phyloP scores from a whole-genome alignment of 2,797 vertebrate species.

The Pristis pectinata region DNA sequence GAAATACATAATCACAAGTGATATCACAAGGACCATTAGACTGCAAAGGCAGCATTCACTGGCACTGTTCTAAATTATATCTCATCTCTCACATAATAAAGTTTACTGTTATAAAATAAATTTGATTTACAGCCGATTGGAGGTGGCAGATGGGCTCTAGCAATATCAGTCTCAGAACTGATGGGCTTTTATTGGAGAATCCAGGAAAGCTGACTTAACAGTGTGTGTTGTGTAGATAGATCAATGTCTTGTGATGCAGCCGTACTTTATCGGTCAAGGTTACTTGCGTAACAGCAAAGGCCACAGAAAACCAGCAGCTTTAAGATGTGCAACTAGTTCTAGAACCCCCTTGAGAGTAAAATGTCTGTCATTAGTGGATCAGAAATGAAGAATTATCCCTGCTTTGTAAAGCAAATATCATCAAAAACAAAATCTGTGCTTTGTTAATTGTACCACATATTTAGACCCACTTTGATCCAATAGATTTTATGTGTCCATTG shows the following conservation, averaged over 20 bases:
- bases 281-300: not conserved
- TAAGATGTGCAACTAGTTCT: not conserved
- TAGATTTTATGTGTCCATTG: not conserved
- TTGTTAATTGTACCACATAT: not conserved
- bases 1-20: constrained; percentile 23
- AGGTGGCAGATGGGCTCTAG: not conserved
- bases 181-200: constrained; percentile 27
- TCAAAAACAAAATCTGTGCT: not conserved
- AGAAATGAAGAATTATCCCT: not conserved
- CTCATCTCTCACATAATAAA: constrained; percentile 16
- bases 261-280: not conserved
- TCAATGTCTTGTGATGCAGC: constrained; percentile 11
- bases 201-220: not conserved
- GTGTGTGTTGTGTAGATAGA: constrained; percentile 12
- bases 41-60: constrained; percentile 26
- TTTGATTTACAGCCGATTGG: constrained; percentile 5
- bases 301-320: not conserved
- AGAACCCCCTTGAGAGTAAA: not conserved
- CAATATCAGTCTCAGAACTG: not conserved
- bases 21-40: constrained; percentile 19
- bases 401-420: not conserved
- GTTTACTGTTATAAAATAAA: constrained; percentile 18
- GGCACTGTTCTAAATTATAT: constrained; percentile 28
- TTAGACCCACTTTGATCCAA: not conserved
- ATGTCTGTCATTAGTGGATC: not conserved